These are phyloP conservation scores for Cetonia aurata DNA, from an alignment of 2,888 invertebrate species.

Conservation along the genomic window DNA sequence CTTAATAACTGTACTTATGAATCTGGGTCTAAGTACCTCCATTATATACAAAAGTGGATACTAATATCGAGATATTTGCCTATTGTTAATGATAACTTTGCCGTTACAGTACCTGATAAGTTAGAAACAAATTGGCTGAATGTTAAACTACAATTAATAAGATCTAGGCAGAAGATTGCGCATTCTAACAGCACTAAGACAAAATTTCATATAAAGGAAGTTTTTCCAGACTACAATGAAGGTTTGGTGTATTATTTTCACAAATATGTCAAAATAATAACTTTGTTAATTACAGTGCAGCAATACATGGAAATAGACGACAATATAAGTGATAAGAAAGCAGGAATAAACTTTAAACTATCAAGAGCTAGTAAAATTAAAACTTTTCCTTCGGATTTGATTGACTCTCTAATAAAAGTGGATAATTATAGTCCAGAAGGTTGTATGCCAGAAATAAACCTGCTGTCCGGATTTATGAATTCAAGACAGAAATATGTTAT, in stretches of 20 bases:
- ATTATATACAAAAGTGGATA: no score
- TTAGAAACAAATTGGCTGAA: conserved; percentile 48
- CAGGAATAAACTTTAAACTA: conserved; percentile 33
- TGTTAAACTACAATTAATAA: conserved; percentile 48
- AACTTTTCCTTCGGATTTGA: conserved; percentile 22
- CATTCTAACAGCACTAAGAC: conserved; percentile 31
- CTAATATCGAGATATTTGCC: no score
- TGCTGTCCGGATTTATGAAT: conserved; percentile 42
- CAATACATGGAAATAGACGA: conserved; percentile 36
- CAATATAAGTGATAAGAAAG: conserved; percentile 31
- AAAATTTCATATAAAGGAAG: conserved; percentile 35
- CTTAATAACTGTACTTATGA: no score
- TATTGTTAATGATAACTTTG: background rate
- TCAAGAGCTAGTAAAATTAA: conserved; percentile 27
- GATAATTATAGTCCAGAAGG: conserved; percentile 46
- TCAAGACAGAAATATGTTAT: conserved; percentile 49
- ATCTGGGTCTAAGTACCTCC: no score
- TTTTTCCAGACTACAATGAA: conserved; percentile 44
- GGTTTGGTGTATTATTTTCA: conserved; percentile 17
- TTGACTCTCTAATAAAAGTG: conserved; percentile 30
- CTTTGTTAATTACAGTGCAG: conserved; percentile 29
- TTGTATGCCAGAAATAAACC: conserved; percentile 40
- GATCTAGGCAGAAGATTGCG: conserved; percentile 42
- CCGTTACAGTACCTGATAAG: conserved; percentile 47
- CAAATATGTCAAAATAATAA: background rate